Evolutionary conservation across 2,888 invertebrate genomes (phyloP).

Genomic region (Branchellion lobata): DNA sequence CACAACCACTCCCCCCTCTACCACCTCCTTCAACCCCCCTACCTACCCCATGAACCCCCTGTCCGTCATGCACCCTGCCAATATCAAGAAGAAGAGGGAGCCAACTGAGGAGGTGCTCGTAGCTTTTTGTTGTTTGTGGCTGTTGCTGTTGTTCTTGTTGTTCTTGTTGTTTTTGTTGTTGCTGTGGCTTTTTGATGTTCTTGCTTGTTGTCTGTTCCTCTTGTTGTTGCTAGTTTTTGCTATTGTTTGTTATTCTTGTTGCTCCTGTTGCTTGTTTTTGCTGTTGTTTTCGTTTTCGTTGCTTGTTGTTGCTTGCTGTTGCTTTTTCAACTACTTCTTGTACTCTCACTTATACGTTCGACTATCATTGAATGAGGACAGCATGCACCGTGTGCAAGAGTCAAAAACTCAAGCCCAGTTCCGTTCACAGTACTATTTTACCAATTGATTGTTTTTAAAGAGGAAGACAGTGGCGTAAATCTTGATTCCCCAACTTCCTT

Average conservation of each 20-base stretch:
- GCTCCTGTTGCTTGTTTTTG: background rate
- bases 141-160: too few relatives aligned
- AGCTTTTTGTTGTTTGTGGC: background rate
- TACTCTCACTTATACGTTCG: too few relatives aligned
- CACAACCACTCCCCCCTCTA: conserved; percentile 76
- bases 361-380: too few relatives aligned
- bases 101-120: background rate
- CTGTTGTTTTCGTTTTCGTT: too few relatives aligned
- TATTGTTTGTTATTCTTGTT: background rate
- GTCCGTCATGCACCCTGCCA: conserved; percentile 18
- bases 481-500: too few relatives aligned
- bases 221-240: background rate
- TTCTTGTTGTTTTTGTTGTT: background rate
- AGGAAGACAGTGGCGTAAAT: too few relatives aligned
- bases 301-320: too few relatives aligned
- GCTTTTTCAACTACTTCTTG: too few relatives aligned
- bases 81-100: conserved; percentile 35
- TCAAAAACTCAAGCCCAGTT: too few relatives aligned
- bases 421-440: too few relatives aligned
- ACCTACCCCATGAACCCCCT: background rate
- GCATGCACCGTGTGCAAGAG: too few relatives aligned
- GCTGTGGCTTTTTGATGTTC: background rate
- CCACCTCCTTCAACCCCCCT: background rate
- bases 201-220: background rate
- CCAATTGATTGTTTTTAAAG: too few relatives aligned